Percentiles rank a stretch among this genome's conserved stretches.
Conservation (phyloP, 2,888 invertebrate species). For the Drosophila engyochracea region DNA sequence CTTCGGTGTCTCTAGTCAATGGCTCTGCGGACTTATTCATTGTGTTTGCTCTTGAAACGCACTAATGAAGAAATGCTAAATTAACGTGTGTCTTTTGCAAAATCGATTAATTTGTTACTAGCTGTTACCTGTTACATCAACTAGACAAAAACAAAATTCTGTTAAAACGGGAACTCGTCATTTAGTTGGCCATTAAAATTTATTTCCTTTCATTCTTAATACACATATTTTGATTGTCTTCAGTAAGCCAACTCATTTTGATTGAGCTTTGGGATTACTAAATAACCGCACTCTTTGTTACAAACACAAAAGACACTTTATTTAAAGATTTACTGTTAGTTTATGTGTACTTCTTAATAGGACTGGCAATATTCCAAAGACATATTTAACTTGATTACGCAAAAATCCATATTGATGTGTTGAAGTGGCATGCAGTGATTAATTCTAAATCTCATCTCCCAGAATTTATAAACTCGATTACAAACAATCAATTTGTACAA, state of each 20-base stretch:
- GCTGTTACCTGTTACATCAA: not conserved
- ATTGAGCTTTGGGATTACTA: not conserved
- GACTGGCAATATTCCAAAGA: not conserved
- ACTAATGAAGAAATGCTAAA: not conserved
- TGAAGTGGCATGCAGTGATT: not conserved
- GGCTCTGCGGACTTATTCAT: not conserved
- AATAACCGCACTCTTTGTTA: conserved; percentile 15
- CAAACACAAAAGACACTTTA: too few relatives aligned
- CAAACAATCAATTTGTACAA: not conserved
- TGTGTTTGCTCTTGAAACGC: not conserved
- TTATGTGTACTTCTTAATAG: not conserved
- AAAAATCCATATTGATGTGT: not conserved
- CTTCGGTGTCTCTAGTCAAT: not conserved
- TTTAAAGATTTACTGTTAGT: not conserved
- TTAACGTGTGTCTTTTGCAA: not conserved
- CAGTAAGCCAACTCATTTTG: not conserved
- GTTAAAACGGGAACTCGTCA: not conserved
- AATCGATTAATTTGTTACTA: not conserved
- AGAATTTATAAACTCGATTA: not conserved
- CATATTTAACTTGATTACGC: not conserved
- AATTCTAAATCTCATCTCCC: not conserved
- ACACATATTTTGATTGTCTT: not conserved
- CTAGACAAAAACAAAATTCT: not conserved
- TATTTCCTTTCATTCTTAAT: not conserved
- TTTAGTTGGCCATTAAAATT: not conserved